Evolutionary conservation across 2,888 invertebrate genomes (phyloP), one percentile per base, ranked within the genome.

Genomic region (Hoplodrina ambigua): DNA sequence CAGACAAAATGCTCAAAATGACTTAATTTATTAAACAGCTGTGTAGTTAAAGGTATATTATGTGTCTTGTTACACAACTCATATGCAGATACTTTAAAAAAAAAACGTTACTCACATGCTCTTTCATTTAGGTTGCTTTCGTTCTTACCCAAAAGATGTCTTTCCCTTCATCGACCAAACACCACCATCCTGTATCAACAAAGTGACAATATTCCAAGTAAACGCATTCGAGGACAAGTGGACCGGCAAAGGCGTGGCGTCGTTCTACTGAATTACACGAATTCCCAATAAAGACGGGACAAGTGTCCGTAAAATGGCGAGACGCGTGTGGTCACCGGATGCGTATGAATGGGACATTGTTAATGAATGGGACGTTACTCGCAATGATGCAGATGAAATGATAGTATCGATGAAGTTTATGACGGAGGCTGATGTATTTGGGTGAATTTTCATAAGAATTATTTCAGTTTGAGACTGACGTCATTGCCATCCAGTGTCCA

Each of bases 261-360:
- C 86, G 89, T 90, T 92, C 86, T 85, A 85, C 88, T 84, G 90
- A 92, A 93, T 93, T 89, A 90, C 90, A 82, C 89, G 91, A 90
- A 90, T 92, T 92, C 88, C 85, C 81, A 82, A 91, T 91, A 92
- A 89, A 88, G 78, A 74, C 79, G 77, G 80, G 83, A 84, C 85
- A 89, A 90, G 85, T 90, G 90, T 93, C 90, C 88, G 87, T 90
- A 87, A 89, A 89, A 88, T 83, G 74, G 80, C 69, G 75, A 72
- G 56, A 54, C 85, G 91, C 90, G 93, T 93, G 94, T 94, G 94
- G 94, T 86, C 93, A 89, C 92, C 91, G 94, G 94, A 94, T 85
- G 88, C 70, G 64, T 33, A 77, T 83, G 81, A 86, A 83, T 74
- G 79, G 79, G 85, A 85, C 85, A 85, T 62, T 84, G 84, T 83